Base-by-base conservation (phyloP, 1,140 invertebrate species). In the Heterodera carotae region DNA sequence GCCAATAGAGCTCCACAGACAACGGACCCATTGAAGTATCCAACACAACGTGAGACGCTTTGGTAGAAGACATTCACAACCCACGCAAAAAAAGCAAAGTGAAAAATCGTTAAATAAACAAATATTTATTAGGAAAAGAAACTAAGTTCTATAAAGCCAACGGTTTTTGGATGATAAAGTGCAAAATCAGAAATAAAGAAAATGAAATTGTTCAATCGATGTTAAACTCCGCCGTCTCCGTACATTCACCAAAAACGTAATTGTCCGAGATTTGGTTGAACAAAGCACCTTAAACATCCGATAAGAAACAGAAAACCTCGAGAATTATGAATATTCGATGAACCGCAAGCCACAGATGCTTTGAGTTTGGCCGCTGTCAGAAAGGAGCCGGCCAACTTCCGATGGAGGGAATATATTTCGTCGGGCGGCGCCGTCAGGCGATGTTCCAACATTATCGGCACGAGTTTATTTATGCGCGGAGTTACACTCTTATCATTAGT, bases 301-400 rank as follows among this genome's bases (percentile, higher is more conserved):
- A 43, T 43, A 10, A 43, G 7, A 43, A 22, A 22, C 2, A 18
- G 2, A 56, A 22, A 56, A 56, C 4, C 15, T 22, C 12, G 22
- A 56, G 48, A 22, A 56, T n/a, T 18, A 2, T 1, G 48, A 18
- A 56, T 5, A 56, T 5, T 56, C 6, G 39, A 43, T 43, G 39
- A 10, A 33, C 92, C 91, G 88, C 96, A 98, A 79, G 93, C 91
- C 76, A 99, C 91, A 84, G 91, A 91, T 3, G 94, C 92, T 86
- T 93, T 92, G 10, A 99, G 89, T 88, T 97, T 97, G 0, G 94
- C 91, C 87, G 95, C 98, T 0, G 99, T 89, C 39, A 99, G 89
- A 90, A 98, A 99, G 6, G 97, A 92, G 0, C 97, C 97, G 0
- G 97, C 97, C 76, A 99, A 91, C 90, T 99, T 99, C 75, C 97